Percentiles rank a stretch among this genome's conserved stretches.
These are phyloP conservation scores for Stomatorhinus ivindoensis DNA, from an alignment of 2,113 vertebrate genomes.

Conservation along the genomic window DNA sequence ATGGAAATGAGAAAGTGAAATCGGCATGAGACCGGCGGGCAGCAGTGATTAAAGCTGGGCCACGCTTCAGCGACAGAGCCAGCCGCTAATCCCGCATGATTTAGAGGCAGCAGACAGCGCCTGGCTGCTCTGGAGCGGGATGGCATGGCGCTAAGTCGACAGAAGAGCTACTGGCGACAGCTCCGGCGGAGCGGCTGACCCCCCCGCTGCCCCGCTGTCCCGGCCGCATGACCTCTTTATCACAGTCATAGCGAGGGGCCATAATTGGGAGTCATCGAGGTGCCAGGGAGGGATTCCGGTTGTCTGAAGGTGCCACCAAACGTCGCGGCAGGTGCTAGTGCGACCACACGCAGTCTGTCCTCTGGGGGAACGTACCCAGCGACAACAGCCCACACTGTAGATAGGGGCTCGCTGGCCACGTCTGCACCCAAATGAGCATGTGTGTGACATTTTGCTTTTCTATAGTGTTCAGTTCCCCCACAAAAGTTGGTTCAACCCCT, in stretches of 20 bases:
- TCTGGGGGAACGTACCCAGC: background rate
- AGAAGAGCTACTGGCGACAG: slow-evolving; percentile 10
- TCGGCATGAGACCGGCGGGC: background rate
- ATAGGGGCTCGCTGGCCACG: background rate
- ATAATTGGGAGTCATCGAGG: background rate
- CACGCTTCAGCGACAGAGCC: background rate
- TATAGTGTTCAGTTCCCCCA: background rate
- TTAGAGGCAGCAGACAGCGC: background rate
- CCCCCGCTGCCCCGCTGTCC: background rate
- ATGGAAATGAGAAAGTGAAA: background rate
- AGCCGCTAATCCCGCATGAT: background rate
- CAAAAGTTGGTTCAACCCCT: background rate
- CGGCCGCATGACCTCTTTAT: background rate
- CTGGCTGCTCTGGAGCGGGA: background rate
- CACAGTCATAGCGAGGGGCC: background rate
- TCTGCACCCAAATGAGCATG: background rate
- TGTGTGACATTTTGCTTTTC: background rate
- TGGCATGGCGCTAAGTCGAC: background rate
- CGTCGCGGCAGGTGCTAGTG: background rate
- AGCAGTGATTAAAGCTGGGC: background rate
- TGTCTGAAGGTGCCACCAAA: background rate
- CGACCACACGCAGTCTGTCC: background rate
- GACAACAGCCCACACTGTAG: background rate
- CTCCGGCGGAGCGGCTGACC: background rate
- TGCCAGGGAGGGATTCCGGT: background rate